Base-by-base conservation (phyloP, 1,140 invertebrate genomes). In the Rhagoletis zephyria region DNA sequence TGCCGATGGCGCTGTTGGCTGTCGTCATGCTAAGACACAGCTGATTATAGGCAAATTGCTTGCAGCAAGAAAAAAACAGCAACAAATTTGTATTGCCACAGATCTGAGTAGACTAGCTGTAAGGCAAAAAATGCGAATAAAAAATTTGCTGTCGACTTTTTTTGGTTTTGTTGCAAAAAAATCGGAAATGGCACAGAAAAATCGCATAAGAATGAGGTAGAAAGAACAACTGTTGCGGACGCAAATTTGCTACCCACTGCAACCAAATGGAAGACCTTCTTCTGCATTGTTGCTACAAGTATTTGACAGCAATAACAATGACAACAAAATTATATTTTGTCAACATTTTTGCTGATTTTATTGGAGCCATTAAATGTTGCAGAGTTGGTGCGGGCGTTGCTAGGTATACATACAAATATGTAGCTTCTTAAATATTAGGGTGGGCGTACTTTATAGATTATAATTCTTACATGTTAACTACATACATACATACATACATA, bases 11-110 rank as follows among this genome's bases (percentile, higher is more conserved):
- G 48, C 6, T 74, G 67, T 42, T 81, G 74, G 67, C 67, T 81
- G 74, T 56, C 48, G 74, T 81, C 45, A 81, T 81, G 19, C 16
- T 16, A 81, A 59, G 56, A 81, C 74, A 51, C 48, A 81, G 48
- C 74, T 81, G 74, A 81, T 81, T 81, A 48, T 81, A 81, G 48
- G n/a, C 48, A 81, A 81, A 81, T 59, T 59, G 19, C 74, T 7
- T 19, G 74, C 48, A 56, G 51, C 48, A 81, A 56, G 51, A 56
- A 81, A 56, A 81, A 81, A 81, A 4, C 2, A 9, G 16, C 16
- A 4, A 64, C 9, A 30, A 30, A n/a, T n/a, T 40, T 40, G 6
- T 30, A 67, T 3, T 30, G 74, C 45, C 4, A n/a, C 48, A 81
- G 48, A 63, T 51, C 65, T 67, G 10, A 42, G 2, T 56, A 56